Evolutionary conservation across 2,113 vertebrate genomes (phyloP), one percentile per base, ranked within the genome.

Genomic region (Argyrosomus japonicus): DNA sequence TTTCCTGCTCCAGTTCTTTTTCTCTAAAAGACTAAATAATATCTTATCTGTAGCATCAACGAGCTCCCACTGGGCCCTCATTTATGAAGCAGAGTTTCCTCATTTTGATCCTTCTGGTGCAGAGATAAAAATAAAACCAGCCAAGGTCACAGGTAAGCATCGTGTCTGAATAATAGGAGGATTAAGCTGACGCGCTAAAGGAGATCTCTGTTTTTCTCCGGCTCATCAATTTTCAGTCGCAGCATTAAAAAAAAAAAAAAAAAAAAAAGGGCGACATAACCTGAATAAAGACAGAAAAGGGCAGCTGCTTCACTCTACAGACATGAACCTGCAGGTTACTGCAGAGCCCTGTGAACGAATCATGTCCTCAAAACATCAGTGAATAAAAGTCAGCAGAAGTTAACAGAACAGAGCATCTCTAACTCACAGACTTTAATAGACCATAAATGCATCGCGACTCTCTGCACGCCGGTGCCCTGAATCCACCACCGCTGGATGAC

Each of bases 71-170:
- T 0, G 80, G 76, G 61, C 6, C 51, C 47, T 73, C 67, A 13
- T 68, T 78, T 45, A 63, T 5, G 21, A 77, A 80, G 53, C 71
- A 70, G 63, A 62, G 27, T 56, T 73, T 77, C 82, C 83, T 86
- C 61, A 19, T 64, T 23, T 12, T n/a, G 58, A 62, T 85, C 48
- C 57, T 79, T 58, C 64, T 76, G 90, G 27, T 62, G 87, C 87
- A 70, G 76, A 82, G 83, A 77, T 79, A 88, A 76, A 89, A 86
- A 86, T 88, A 88, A 77, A 70, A 68, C 27, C 9, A 43, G 77
- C 21, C 75, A 51, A 85, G 88, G 90, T 85, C 86, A 65, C 74
- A 70, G 84, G 74, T 87, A 75, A 87, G 78, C 83, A 54, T 4
- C 6, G 67, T 32, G 45, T 60, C 65, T 25, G 68, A 71, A 48